These are phyloP conservation scores for Onychostruthus taczanowskii DNA, from an alignment of 2,113 vertebrate genomes.

Conservation along the genomic window DNA sequence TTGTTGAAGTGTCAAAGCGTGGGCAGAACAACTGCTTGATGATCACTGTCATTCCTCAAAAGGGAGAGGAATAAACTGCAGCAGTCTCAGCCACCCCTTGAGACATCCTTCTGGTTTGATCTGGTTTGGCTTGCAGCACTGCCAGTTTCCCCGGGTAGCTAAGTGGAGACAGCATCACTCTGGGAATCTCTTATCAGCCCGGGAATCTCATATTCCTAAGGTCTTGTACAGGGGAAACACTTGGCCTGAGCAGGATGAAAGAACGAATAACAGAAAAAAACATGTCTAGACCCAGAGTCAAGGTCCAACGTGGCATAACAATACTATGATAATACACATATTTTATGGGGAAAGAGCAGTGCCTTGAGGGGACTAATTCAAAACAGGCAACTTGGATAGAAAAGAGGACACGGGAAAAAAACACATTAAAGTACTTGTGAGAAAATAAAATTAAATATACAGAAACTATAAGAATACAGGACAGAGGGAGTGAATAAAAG, in stretches of 20 bases:
- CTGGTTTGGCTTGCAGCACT: neutral
- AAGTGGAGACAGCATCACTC: neutral
- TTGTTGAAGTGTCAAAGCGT: neutral
- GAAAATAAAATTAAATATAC: neutral
- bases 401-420: neutral
- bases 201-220: neutral
- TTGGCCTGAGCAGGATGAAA: neutral
- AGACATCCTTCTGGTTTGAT: neutral
- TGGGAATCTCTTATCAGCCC: neutral
- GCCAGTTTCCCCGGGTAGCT: neutral
- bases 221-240: neutral
- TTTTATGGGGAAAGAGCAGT: neutral
- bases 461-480: neutral
- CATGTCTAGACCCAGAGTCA: neutral
- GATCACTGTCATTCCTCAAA: neutral
- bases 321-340: neutral
- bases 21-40: neutral
- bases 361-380: neutral
- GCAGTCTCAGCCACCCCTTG: neutral
- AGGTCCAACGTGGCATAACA: neutral
- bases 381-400: neutral
- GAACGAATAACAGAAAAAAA: neutral
- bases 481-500: neutral
- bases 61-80: neutral
- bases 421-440: rapidly evolving